Base-by-base conservation (phyloP, 2,888 invertebrate species). In the Catocala sponsa region DNA sequence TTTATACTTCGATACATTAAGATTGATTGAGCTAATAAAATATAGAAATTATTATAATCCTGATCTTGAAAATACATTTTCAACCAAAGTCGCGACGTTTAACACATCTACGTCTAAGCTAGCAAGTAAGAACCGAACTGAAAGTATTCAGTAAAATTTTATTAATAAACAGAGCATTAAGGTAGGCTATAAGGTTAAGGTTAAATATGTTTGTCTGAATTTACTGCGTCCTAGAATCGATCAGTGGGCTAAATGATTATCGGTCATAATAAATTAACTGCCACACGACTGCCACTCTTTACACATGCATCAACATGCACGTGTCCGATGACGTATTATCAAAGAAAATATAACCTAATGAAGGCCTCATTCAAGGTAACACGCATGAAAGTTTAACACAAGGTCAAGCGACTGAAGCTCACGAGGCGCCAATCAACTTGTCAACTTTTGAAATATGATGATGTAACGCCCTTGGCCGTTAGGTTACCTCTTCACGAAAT, bases 381-480 rank as follows among this genome's bases (percentile, higher is more conserved):
- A 85, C 75, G 74, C 84, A 68, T 91, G 70, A 90, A 91, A 90
- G 56, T 88, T 91, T 90, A 85, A 86, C 74, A 70, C 85, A 85
- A 89, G 85, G 82, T 70, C 87, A 75, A 78, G 81, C 66, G 80
- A 85, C 13, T n/a, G 11, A 78, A 74, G 84, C 83, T 85, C 83
- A 85, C 82, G 80, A 83, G 70, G 75, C 79, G 66, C 78, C 86
- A 91, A 93, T 94, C 86, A 91, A 87, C 84, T 78, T 91, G 93
- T 94, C 94, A 88, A 74, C 76, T 66, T 80, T 78, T 92, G 90
- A 91, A 86, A 88, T 88, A 91, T 76, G 85, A 87, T 80, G 66
- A 68, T 65, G 68, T 70, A 64, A 69, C 78, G 66, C 80, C 83
- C 71, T 74, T 80, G 76, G 64, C 78, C 81, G 79, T 83, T 85